Conservation (phyloP, 30 jellyfish, hydroid and myxozoan species). For the Haliclystus octoradiatus region DNA sequence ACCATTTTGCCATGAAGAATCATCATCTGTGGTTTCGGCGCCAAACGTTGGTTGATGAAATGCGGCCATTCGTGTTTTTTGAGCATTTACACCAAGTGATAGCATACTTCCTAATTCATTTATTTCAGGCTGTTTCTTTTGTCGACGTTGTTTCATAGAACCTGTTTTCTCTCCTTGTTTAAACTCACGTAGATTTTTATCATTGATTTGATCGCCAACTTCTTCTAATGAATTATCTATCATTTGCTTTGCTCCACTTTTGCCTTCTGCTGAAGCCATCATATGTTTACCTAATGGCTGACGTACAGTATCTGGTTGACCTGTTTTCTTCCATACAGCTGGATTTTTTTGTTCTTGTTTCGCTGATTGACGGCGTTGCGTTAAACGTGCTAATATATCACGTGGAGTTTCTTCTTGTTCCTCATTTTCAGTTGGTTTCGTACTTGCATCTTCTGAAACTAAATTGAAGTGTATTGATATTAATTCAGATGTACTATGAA, state of each 20-base stretch:
- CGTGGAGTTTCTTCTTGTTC: neutral
- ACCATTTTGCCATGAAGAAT: neutral
- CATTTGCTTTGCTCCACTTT: constrained; percentile 1
- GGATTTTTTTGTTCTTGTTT: constrained; percentile 18
- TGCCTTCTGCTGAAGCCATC: neutral
- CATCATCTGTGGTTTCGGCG: neutral
- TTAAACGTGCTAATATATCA: neutral
- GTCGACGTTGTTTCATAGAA: neutral
- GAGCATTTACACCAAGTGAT: neutral
- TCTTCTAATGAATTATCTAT: constrained; percentile 8
- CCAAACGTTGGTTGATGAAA: neutral
- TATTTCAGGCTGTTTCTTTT: neutral
- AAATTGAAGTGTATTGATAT: too few species aligned
- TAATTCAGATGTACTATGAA: too few species aligned
- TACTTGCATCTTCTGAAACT: neutral
- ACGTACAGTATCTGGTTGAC: constrained; percentile 24
- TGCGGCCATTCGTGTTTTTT: neutral
- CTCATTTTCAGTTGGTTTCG: neutral
- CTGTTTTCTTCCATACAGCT: constrained; percentile 36
- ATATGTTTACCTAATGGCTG: constrained; percentile 2
- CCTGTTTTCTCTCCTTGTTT: neutral
- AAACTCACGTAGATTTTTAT: too few species aligned
- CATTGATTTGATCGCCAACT: constrained; percentile 14
- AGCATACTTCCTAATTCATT: neutral
- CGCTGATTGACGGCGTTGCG: neutral